A percentile compares a stretch with the other conserved stretches of the same genome.
These are phyloP conservation scores for Micromussa lordhowensis DNA, from an alignment of 92 coral and sea anemone species.

Conservation along the genomic window DNA sequence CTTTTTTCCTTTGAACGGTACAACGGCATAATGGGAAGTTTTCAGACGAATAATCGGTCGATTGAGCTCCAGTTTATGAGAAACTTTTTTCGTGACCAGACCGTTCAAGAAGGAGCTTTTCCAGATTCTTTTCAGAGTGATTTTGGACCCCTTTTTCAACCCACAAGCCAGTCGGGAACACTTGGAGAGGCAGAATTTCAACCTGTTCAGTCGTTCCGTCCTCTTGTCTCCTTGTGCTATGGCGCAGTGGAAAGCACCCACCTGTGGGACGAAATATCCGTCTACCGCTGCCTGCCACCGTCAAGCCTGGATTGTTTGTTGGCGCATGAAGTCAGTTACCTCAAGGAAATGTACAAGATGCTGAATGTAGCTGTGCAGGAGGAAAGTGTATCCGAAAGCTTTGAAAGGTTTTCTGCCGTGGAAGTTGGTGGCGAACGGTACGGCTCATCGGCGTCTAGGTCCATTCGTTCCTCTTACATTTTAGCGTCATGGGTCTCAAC, in stretches of 20 bases:
- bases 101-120: slow-evolving; percentile 36
- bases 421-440: slow-evolving; percentile 44
- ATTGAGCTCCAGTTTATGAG: slow-evolving; percentile 61
- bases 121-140: slow-evolving; percentile 32
- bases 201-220: too few relatives aligned
- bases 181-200: too few relatives aligned
- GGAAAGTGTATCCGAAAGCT: slow-evolving; percentile 10
- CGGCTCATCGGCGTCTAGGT: slow-evolving; percentile 40
- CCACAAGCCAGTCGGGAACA: not conserved
- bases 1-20: slow-evolving; percentile 45
- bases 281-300: not conserved
- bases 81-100: slow-evolving; percentile 33
- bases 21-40: slow-evolving; percentile 64
- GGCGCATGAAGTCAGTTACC: slow-evolving; percentile 7
- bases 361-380: not conserved
- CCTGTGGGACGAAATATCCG: too few relatives aligned
- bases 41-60: slow-evolving; percentile 41
- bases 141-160: slow-evolving; percentile 14
- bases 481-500: slow-evolving; percentile 55
- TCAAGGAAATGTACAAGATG: slow-evolving; percentile 18
- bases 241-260: too few relatives aligned
- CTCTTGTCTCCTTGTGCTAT: too few relatives aligned
- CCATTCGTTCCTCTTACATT: slow-evolving; percentile 44
- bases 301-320: not conserved
- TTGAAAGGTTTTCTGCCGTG: slow-evolving; percentile 31